phyloP scores from a whole-genome alignment of 2,113 vertebrate species.

The Cyprinodon brontotheroides region DNA sequence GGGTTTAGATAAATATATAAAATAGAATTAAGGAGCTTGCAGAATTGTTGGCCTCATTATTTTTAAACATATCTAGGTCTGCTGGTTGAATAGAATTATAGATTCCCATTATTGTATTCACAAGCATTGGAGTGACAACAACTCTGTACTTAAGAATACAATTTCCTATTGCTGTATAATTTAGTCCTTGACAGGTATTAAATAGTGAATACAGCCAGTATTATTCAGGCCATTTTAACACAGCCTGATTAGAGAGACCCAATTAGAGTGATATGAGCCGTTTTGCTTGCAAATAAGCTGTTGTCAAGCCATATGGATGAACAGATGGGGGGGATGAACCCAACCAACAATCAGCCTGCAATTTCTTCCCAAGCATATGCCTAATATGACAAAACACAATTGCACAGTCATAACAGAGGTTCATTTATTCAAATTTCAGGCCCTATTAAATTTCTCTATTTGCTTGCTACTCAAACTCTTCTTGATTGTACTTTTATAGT shows the following conservation, averaged over 20 bases:
- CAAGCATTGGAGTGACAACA: neutral
- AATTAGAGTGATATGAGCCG: too few species aligned
- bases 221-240: conserved; percentile 24
- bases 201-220: neutral
- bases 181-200: neutral
- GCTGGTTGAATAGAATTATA: conserved; percentile 15
- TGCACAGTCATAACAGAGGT: conserved; percentile 51
- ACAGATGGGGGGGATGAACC: conserved; percentile 73
- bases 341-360: conserved; percentile 61
- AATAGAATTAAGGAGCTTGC: neutral
- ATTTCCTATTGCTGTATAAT: neutral
- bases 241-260: conserved; percentile 42
- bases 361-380: conserved; percentile 68
- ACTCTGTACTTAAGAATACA: neutral
- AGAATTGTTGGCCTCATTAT: neutral
- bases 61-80: neutral
- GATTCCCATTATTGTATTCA: conserved; percentile 9
- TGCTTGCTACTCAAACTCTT: conserved; percentile 5
- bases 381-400: conserved; percentile 66
- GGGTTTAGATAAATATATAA: too few species aligned
- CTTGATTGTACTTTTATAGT: conserved; percentile 24
- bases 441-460: conserved; percentile 14
- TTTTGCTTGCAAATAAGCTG: conserved; percentile 49
- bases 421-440: conserved; percentile 39
- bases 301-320: conserved; percentile 64